Evolutionary conservation across 1,140 invertebrate species (phyloP).

Genomic region (Halesus radiatus): DNA sequence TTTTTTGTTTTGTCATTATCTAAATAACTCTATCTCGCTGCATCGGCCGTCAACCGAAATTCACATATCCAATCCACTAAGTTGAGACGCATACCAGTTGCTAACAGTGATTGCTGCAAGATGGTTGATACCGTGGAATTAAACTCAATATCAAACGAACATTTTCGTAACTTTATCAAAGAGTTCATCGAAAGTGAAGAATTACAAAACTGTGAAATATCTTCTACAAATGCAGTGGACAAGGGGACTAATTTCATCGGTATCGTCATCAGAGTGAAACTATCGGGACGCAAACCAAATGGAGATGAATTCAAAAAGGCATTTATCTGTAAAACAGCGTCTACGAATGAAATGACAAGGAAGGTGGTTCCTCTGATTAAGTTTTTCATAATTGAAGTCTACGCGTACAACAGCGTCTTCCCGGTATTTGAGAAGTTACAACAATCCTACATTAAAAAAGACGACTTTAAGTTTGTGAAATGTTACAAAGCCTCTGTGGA

Average conservation of each 20-base stretch:
- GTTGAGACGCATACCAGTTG: no score
- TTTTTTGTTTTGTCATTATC: no score
- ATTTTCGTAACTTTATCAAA: not conserved
- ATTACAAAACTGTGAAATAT: not conserved
- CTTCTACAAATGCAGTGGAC: not conserved
- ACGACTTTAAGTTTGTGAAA: conserved; percentile 12
- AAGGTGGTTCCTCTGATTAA: conserved; percentile 1
- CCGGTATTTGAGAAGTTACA: not conserved
- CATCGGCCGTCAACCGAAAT: no score
- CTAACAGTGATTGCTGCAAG: no score
- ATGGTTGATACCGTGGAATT: no score
- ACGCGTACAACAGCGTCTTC: conserved; percentile 15
- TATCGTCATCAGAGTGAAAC: not conserved
- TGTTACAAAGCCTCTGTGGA: conserved; percentile 1
- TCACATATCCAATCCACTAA: no score
- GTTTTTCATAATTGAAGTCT: conserved; percentile 27
- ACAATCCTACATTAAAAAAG: not conserved
- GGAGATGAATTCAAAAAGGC: not conserved
- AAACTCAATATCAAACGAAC: no score
- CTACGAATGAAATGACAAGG: not conserved
- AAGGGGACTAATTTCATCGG: conserved; percentile 20
- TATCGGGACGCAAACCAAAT: conserved; percentile 8
- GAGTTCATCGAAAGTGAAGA: not conserved
- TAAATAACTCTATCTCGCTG: no score
- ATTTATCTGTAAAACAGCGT: conserved; percentile 16